Base-by-base conservation (phyloP, 64 coral and sea anemone genomes). In the Trachythela sp. region DNA sequence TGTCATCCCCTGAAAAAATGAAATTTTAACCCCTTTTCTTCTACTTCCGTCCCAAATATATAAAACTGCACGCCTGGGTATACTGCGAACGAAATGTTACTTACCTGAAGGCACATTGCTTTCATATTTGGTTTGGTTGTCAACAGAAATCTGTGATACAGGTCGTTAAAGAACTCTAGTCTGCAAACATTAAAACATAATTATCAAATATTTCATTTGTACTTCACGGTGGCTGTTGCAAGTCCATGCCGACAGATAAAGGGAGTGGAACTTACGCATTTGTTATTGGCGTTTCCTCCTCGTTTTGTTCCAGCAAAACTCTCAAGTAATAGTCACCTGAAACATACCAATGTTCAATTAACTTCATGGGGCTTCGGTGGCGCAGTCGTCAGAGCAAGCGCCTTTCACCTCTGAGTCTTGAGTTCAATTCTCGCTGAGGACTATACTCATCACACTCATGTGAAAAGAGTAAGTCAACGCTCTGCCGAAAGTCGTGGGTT, bases 21-120 rank as follows among this genome's bases (percentile, higher is more conserved):
- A 64, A 26, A 64, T 64, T n/a, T 11, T 11, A 45, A 45, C 42
- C 24, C 22, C 8, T 64, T n/a, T 64, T 8, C 15, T 9, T n/a
- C 20, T 15, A 52, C 22, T 52, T 52, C 49, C 49, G 22, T 52
- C 49, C 49, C 13, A 52, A 52, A 52, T 52, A 15, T 20, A 52
- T 64, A 0, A 26, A 64, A 64, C 13, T 27, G 9, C 15, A 64
- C 17, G 11, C 42, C 4, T 45, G 42, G 11, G 42, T 45, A 45
- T 4, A 45, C 42, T 45, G 42, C 11, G 11, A 45, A 45, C 42
- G 42, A 45, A 4, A 45, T 45, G n/a, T n/a, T n/a, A 6, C 40
- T 76, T 50, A 99, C 96, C 89, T 99, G 96, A 88, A 99, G 71
- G 83, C 96, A 99, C 93, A 99, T 95, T 30, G 96, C 96, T 87